Base-by-base conservation (phyloP, 2,113 vertebrate species). In the Tauraco erythrolophus region DNA sequence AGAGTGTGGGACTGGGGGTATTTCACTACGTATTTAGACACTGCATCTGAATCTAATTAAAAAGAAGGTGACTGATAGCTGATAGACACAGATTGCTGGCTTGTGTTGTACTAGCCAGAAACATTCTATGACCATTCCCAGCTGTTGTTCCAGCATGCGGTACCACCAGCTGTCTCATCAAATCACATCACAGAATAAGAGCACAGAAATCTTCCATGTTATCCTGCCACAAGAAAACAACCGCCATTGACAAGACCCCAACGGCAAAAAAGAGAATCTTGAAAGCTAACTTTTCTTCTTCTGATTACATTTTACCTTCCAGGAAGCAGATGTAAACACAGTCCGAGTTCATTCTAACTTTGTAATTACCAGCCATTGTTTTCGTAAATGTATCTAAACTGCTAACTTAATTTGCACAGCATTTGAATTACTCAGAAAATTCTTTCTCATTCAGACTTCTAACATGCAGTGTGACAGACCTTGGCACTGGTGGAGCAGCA, bases 81-180 rank as follows among this genome's bases (percentile, higher is more conserved):
- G 90, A 92, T 58, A 89, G 80, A 79, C 75, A 93, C 51, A 89
- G 72, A 93, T 91, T 92, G 66, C 57, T 93, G 90, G 54, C 74
- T 96, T 96, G 53, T 61, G n/a, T 97, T 86, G 54, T 83, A 66
- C 57, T 30, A 4, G 80, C 46, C 43, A 92, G 92, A 96, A 97
- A 79, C 61, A 53, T 30, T 64, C 50, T 65, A 66, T 84, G 96
- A 96, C 93, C 82, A 68, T 96, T 95, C 80, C 91, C 96, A 97
- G 96, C 92, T 97, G 92, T 91, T 89, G 65, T 61, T 89, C 71
- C 61, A 10, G 82, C 25, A 54, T 41, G 84, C 72, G 93, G 58
- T 78, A 89, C 81, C 14, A 54, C 54, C 51, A 95, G 90, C 90
- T 94, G 89, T 96, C 96, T 95, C 45, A 56, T 94, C 92, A 77